A percentile compares a stretch with the other conserved stretches of the same genome.
These are phyloP conservation scores for Agrilus biguttatus DNA, from an alignment of 2,888 invertebrate species.

Conservation along the genomic window DNA sequence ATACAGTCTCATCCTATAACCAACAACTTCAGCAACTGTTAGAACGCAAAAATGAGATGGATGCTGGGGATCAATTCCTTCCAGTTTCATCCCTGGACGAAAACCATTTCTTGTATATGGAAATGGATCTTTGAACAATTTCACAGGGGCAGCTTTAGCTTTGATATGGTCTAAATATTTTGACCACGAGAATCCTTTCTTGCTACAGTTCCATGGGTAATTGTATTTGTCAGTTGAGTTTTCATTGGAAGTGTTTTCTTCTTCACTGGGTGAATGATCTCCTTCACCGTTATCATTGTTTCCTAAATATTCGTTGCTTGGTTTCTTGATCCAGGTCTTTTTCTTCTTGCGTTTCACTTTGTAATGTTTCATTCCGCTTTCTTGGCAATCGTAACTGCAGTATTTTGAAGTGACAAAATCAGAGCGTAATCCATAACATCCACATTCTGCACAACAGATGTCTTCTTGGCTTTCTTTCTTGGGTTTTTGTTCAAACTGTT, in stretches of 20 bases:
- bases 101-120: slow-evolving; percentile 64
- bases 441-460: slow-evolving; percentile 69
- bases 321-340: slow-evolving; percentile 19
- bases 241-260: slow-evolving; percentile 24
- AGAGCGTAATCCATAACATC: slow-evolving; percentile 67
- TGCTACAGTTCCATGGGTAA: slow-evolving; percentile 56
- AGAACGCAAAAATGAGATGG: slow-evolving; percentile 81
- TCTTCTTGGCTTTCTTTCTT: slow-evolving; percentile 39
- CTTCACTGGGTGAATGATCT: slow-evolving; percentile 17
- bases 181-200: slow-evolving; percentile 64
- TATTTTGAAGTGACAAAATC: slow-evolving; percentile 70
- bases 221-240: slow-evolving; percentile 28
- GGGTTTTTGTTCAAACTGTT: slow-evolving; percentile 24
- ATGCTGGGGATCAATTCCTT: slow-evolving; percentile 87
- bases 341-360: slow-evolving; percentile 15
- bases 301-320: slow-evolving; percentile 15
- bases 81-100: slow-evolving; percentile 76
- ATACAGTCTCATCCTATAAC: slow-evolving; percentile 72
- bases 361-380: slow-evolving; percentile 21
- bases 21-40: slow-evolving; percentile 67
- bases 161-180: slow-evolving; percentile 60
- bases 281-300: slow-evolving; percentile 12
- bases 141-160: slow-evolving; percentile 58
- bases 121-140: slow-evolving; percentile 66
- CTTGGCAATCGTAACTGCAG: slow-evolving; percentile 59